Percentiles rank a stretch among this genome's conserved stretches.
Conservation (phyloP, 2,797 vertebrate genomes). For the Lagorchestes hirsutus region DNA sequence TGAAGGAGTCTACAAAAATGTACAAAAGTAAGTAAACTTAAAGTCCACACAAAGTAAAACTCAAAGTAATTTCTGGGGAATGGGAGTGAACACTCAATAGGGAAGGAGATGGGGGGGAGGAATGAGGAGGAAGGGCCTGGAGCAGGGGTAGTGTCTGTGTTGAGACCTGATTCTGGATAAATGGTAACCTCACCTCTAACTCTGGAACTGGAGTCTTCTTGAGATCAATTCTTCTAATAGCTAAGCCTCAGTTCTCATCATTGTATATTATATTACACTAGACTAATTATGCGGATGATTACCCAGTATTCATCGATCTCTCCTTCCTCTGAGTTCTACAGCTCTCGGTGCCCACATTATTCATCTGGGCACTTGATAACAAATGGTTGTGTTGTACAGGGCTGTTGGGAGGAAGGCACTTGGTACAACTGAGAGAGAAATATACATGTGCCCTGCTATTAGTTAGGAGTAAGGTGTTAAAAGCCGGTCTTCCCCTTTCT, state of each 20-base stretch:
- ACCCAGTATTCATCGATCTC: background rate
- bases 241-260: background rate
- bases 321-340: background rate
- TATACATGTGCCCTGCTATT: background rate
- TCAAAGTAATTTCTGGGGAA: background rate
- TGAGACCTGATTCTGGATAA: too few relatives aligned
- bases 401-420: too few relatives aligned
- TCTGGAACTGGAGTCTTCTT: background rate
- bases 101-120: too few relatives aligned
- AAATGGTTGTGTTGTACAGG: background rate
- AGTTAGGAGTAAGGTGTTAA: background rate
- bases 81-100: too few relatives aligned
- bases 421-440: background rate
- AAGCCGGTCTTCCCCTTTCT: background rate
- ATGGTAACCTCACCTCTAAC: background rate
- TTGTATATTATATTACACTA: background rate
- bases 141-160: too few relatives aligned
- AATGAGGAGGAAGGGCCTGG: too few relatives aligned
- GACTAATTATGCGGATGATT: background rate
- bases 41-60: background rate
- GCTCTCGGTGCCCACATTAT: too few relatives aligned
- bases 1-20: background rate
- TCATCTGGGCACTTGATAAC: background rate
- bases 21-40: background rate
- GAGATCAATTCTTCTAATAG: slow-evolving; percentile 7